A percentile compares a stretch with the other conserved stretches of the same genome.
Evolutionary conservation across 1,140 invertebrate species (phyloP).

Genomic region (Argopecten irradians): DNA sequence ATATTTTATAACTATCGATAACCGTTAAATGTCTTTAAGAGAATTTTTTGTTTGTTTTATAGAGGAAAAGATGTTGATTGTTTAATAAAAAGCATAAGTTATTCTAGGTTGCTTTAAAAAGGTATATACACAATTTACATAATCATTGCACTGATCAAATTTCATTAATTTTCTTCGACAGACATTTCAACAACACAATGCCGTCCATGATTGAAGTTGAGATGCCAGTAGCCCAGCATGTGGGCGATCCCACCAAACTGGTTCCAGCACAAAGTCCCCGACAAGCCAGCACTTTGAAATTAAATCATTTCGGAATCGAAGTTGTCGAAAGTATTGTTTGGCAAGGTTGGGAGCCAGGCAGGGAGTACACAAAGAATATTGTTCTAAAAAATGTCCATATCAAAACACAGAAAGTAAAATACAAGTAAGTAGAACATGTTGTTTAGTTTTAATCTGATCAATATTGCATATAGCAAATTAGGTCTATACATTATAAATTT

Average conservation of each 20-base stretch:
- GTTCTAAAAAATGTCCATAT: slow-evolving; percentile 75
- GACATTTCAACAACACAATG: slow-evolving; percentile 31
- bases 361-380: slow-evolving; percentile 75
- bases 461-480: too few relatives aligned
- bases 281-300: slow-evolving; percentile 39
- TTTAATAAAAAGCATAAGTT: too few relatives aligned
- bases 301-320: slow-evolving; percentile 72
- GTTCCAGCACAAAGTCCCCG: slow-evolving; percentile 35
- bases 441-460: too few relatives aligned
- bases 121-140: too few relatives aligned
- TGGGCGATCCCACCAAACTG: slow-evolving; percentile 47
- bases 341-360: slow-evolving; percentile 75
- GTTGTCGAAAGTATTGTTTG: slow-evolving; percentile 68
- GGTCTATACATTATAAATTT: too few relatives aligned
- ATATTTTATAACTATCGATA: too few relatives aligned
- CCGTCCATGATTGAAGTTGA: slow-evolving; percentile 56
- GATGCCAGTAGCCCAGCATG: slow-evolving; percentile 50
- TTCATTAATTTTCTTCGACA: neutral
- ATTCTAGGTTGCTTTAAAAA: too few relatives aligned
- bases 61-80: too few relatives aligned
- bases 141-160: too few relatives aligned
- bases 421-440: slow-evolving; percentile 71
- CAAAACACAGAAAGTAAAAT: slow-evolving; percentile 74
- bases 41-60: too few relatives aligned
- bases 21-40: too few relatives aligned